Base-by-base conservation (phyloP, 1,140 invertebrate genomes). In the Euura lappo region DNA sequence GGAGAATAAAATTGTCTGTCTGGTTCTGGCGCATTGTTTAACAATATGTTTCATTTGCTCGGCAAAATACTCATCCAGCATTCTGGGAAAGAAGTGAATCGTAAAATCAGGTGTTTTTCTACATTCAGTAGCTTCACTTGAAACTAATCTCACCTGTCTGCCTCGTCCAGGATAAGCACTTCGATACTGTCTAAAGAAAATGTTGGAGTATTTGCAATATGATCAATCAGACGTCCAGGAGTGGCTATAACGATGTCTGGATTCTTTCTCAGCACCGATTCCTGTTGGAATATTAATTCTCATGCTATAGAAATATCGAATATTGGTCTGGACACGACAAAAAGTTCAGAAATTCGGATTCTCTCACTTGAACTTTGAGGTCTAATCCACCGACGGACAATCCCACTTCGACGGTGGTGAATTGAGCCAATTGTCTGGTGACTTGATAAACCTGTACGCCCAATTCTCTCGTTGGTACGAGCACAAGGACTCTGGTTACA, bases 171-270 rank as follows among this genome's bases (percentile, higher is more conserved):
- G 72, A 99, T 95, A 8, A 99, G 88, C 69, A 99, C 94, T 91
- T 99, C 98, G 76, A 99, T 96, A 65, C 91, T 94, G 77, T 95
- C 91, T 43, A 99, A 88, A 42, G 91, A 93, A 84, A 99, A 99
- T 10, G 94, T 95, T 0, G 97, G 97, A 2, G 98, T 96, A 88
- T 99, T 98, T 81, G 95, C 92, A n/a, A 99, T 89, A 89, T 99
- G 97, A 89, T 99, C 98, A 69, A 99, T 98, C 5, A 99, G 90
- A 78, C 98, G 91, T 74, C 98, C 98, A 0, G 98, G 98, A 0
- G 98, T 99, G 10, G 98, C 98, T 84, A 99, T 98, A 2, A 99
- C 97, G 79, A 99, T 93, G 87, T 99, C 98, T 1, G 98, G 98
- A 84, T 94, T 95, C 77, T 94, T 93, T 64, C 97, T 90, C 44